Evolutionary conservation across 2,113 vertebrate species (phyloP).

Genomic region (Rhynchomys soricoides): DNA sequence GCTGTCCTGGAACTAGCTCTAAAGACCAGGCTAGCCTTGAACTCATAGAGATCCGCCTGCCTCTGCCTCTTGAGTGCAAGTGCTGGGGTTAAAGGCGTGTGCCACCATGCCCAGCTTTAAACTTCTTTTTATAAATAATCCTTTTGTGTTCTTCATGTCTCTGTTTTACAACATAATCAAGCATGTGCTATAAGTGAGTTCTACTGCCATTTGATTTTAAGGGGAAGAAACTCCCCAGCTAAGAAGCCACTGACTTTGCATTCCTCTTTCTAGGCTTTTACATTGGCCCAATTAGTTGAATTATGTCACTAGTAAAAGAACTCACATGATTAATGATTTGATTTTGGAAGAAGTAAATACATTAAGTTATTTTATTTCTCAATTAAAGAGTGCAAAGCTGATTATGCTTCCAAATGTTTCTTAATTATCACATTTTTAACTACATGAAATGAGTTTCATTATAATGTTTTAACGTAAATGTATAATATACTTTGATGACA

Average conservation of each 20-base stretch:
- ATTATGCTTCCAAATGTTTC: not conserved
- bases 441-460: not conserved
- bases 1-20: not conserved
- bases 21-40: not conserved
- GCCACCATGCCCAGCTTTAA: not conserved
- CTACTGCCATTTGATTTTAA: not conserved
- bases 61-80: not conserved
- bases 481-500: not conserved
- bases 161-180: not conserved
- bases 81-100: not conserved
- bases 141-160: not conserved
- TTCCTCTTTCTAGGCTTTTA: not conserved
- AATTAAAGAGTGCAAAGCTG: not conserved
- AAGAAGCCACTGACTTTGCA: not conserved
- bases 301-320: not conserved
- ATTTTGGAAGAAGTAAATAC: not conserved
- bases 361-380: not conserved
- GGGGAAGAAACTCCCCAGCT: not conserved
- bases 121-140: conserved; percentile 18
- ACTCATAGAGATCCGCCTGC: not conserved
- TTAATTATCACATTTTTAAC: not conserved
- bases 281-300: not conserved
- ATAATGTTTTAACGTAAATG: not conserved
- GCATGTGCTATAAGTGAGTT: not conserved
- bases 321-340: not conserved